Percentiles rank a stretch among this genome's conserved stretches.
Conservation (phyloP, 2,888 invertebrate species). For the Pimpla rufipes region DNA sequence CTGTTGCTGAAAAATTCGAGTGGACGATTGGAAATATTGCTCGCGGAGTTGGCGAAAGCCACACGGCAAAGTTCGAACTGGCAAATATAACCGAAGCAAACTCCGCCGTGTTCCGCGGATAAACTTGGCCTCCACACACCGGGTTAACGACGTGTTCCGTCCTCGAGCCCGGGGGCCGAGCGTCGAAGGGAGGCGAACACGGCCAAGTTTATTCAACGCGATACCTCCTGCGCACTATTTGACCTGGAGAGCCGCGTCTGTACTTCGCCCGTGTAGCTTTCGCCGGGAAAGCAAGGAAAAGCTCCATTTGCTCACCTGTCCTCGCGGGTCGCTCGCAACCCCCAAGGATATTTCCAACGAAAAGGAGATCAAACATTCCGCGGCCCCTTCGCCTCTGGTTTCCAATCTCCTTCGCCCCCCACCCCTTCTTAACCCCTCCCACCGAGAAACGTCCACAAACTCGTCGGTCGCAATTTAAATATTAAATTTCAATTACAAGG, state of each 20-base stretch:
- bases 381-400: neutral
- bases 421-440: neutral
- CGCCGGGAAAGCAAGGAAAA: neutral
- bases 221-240: constrained; percentile 32
- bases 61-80: constrained; percentile 17
- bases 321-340: neutral
- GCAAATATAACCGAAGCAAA: constrained; percentile 32
- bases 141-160: constrained; percentile 37
- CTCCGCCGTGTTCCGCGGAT: constrained; percentile 15
- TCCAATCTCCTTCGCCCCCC: neutral
- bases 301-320: constrained; percentile 11
- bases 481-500: constrained; percentile 10
- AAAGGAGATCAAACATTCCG: constrained; percentile 9
- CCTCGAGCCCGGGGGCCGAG: neutral
- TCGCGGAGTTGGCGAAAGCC: neutral
- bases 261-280: constrained; percentile 18
- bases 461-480: constrained; percentile 4
- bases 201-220: constrained; percentile 46
- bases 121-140: constrained; percentile 33
- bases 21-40: neutral
- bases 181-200: neutral
- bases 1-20: neutral
- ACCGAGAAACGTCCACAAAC: constrained; percentile 5
- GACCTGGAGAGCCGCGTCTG: constrained; percentile 25
- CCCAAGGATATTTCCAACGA: constrained; percentile 8